Percentiles rank a stretch among this genome's conserved stretches.
phyloP scores from a whole-genome alignment of 1,140 invertebrate genomes.

The Tenebrio molitor region DNA sequence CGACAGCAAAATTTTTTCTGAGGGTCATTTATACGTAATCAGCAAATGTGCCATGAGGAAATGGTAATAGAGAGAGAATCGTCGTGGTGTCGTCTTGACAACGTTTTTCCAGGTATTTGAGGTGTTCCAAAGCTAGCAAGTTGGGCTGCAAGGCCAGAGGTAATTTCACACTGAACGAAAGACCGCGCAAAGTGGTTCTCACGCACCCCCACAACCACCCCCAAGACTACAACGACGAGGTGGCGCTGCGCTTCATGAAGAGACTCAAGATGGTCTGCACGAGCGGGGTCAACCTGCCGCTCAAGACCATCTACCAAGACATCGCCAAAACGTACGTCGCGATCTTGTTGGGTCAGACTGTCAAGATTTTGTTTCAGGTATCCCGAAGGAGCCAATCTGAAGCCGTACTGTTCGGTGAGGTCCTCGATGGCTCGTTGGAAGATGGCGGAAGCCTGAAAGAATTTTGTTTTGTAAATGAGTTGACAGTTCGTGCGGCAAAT shows the following conservation, averaged over 20 bases:
- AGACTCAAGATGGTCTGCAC: not conserved
- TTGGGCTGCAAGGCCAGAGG: not conserved
- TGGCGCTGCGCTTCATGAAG: not conserved
- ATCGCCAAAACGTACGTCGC: constrained; percentile 25
- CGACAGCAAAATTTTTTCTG: no score
- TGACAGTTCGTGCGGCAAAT: no score
- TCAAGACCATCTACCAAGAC: constrained; percentile 27
- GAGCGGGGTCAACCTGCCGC: not conserved
- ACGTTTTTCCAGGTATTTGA: not conserved
- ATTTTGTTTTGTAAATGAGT: not conserved
- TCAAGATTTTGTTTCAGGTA: constrained; percentile 34
- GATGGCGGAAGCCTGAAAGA: not conserved
- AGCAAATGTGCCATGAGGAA: no score
- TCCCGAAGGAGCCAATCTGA: constrained; percentile 39
- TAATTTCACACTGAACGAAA: not conserved
- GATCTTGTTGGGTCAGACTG: not conserved
- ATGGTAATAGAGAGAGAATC: no score
- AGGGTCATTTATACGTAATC: constrained; percentile 14
- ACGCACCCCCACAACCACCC: constrained; percentile 53
- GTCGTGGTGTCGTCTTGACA: no score
- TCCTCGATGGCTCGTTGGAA: not conserved
- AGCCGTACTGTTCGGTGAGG: constrained; percentile 6
- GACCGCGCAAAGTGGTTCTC: not conserved
- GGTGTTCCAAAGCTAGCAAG: not conserved
- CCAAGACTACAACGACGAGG: constrained; percentile 11